A percentile compares a stretch with the other conserved stretches of the same genome.
phyloP scores from a whole-genome alignment of 2,797 vertebrate genomes.

The Eulemur rubriventer region DNA sequence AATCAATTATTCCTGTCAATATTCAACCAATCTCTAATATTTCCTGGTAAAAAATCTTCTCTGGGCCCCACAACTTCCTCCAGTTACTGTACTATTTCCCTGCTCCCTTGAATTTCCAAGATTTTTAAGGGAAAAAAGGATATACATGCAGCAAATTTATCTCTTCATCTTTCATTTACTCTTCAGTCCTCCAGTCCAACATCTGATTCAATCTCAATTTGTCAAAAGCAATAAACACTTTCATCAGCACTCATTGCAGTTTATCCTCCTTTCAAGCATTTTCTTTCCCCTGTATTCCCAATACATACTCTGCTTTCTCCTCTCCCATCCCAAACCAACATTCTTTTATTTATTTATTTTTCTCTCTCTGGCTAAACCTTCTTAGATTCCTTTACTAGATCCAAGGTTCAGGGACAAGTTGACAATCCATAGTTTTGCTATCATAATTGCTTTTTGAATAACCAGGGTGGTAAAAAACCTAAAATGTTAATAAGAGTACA shows the following conservation, averaged over 20 bases:
- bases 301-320: neutral
- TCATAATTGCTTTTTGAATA: neutral
- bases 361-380: neutral
- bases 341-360: neutral
- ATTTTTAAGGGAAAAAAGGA: neutral
- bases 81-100: neutral
- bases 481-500: neutral
- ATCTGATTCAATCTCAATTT: neutral
- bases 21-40: neutral
- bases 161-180: neutral
- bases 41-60: neutral
- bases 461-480: neutral
- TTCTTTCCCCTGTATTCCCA: neutral
- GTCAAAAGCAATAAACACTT: neutral
- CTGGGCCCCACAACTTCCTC: neutral
- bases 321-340: neutral
- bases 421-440: neutral
- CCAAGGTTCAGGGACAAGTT: neutral
- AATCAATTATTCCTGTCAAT: neutral
- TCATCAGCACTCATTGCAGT: neutral
- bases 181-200: neutral
- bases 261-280: neutral
- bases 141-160: neutral
- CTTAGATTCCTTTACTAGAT: neutral
- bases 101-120: neutral